phyloP scores from a whole-genome alignment of 1,140 invertebrate species.

The Trinorchestia longiramus region DNA sequence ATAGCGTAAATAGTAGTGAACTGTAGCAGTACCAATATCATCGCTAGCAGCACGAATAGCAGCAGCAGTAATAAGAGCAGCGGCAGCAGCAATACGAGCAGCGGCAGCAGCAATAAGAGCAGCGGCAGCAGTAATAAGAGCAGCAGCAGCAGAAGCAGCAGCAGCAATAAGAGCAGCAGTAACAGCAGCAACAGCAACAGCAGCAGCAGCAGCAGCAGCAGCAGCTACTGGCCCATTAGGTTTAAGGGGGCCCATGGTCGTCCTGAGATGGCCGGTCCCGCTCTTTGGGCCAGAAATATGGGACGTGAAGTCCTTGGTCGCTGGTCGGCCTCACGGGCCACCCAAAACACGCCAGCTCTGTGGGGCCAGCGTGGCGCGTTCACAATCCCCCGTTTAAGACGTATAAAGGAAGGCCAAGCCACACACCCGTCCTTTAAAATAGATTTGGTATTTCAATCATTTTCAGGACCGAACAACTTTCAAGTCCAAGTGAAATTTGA shows the following conservation, averaged over 20 bases:
- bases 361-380: neutral
- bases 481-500: no score
- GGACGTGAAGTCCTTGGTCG: neutral
- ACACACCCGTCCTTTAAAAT: neutral
- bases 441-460: neutral
- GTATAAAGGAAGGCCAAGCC: neutral
- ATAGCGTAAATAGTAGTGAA: no score
- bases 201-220: neutral
- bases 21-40: no score
- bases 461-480: neutral
- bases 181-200: neutral
- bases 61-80: neutral
- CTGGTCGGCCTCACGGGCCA: neutral
- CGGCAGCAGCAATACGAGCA: neutral
- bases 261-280: neutral
- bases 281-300: conserved; percentile 13
- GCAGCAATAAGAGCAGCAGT: neutral
- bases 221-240: conserved; percentile 14
- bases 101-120: neutral
- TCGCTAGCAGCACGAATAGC: no score
- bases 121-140: neutral
- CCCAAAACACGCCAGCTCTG: neutral
- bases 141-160: neutral
- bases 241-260: conserved; percentile 7
- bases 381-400: neutral